A percentile compares a stretch with the other conserved stretches of the same genome.
These are phyloP conservation scores for Scortum barcoo DNA, from an alignment of 2,113 vertebrate species.

Conservation along the genomic window DNA sequence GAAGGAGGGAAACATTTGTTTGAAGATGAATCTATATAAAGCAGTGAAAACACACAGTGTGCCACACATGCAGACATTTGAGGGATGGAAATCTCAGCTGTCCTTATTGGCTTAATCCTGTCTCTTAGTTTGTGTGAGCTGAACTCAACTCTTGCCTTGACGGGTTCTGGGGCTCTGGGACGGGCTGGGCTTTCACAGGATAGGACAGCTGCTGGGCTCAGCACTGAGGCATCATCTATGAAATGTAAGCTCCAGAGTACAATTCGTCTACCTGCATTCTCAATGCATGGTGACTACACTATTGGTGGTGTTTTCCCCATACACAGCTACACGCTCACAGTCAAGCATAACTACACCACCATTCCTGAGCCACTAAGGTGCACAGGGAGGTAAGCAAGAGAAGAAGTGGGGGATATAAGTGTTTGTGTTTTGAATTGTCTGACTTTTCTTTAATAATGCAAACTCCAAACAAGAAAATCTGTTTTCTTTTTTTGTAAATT, in stretches of 20 bases:
- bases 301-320: slow-evolving; percentile 80
- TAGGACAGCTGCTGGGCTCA: neutral
- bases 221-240: slow-evolving; percentile 23
- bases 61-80: slow-evolving; percentile 10
- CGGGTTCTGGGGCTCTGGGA: slow-evolving; percentile 9
- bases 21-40: slow-evolving; percentile 48
- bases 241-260: slow-evolving; percentile 68
- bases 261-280: slow-evolving; percentile 57
- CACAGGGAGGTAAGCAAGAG: slow-evolving; percentile 77
- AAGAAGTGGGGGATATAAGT: neutral
- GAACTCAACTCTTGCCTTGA: slow-evolving; percentile 12
- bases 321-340: slow-evolving; percentile 57
- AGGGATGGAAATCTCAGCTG: slow-evolving; percentile 22
- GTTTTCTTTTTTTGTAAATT: too few species aligned
- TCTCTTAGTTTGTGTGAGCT: slow-evolving; percentile 25
- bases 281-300: slow-evolving; percentile 75
- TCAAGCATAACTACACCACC: slow-evolving; percentile 65
- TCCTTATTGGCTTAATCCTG: neutral
- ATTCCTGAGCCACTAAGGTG: slow-evolving; percentile 70
- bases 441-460: too few species aligned
- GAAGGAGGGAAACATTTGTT: neutral
- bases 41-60: neutral
- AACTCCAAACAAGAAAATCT: too few species aligned
- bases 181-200: neutral
- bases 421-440: neutral